Base-by-base conservation (phyloP, 53 echinoderm and acorn worm genomes). In the Luidia sarsii region DNA sequence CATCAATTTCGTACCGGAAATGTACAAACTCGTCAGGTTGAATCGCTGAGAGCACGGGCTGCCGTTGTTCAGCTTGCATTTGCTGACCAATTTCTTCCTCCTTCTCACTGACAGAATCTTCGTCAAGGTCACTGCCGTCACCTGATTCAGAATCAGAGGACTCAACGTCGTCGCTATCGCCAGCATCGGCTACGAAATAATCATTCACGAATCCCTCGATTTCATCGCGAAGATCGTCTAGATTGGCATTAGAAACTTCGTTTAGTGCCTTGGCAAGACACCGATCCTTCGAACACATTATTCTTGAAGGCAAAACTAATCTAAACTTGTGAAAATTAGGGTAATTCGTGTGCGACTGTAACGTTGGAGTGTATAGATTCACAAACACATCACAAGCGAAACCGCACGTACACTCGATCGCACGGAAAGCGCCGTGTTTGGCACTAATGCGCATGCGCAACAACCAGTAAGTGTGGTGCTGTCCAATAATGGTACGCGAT, bases 261-360 rank as follows among this genome's bases (percentile, higher is more conserved):
- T 67, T 67, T 13, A 67, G 67, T 29, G 67, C 67, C 67, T 43
- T 15, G 2, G 67, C 67, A 16, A 43, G 45, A 67, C 45, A 67
- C 27, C 27, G 1, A 4, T 43, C 67, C 67, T 30, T 67, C 48
- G 67, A 67, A 67, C 46, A 39, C 66, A 67, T 67, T 67, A 37
- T 22, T 39, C 2, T 39, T 0, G 43, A 21, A 1, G 25, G 43
- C 15, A 14, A 14, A 22, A 65, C 16, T 23, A 9, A 62, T n/a
- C 0, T n/a, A n/a, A 25, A 23, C 29, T n/a, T 43, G 22, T 25
- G 27, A 48, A 39, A 46, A 1, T 46, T 23, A 67, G 23, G 27
- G 3, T 4, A 15, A 1, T n/a, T 1, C 10, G 34, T 19, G 16
- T 14, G 19, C n/a, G n/a, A n/a, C n/a, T n/a, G n/a, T n/a, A n/a